phyloP scores from a whole-genome alignment of 2,888 invertebrate genomes.

The Ophion ellenae region DNA sequence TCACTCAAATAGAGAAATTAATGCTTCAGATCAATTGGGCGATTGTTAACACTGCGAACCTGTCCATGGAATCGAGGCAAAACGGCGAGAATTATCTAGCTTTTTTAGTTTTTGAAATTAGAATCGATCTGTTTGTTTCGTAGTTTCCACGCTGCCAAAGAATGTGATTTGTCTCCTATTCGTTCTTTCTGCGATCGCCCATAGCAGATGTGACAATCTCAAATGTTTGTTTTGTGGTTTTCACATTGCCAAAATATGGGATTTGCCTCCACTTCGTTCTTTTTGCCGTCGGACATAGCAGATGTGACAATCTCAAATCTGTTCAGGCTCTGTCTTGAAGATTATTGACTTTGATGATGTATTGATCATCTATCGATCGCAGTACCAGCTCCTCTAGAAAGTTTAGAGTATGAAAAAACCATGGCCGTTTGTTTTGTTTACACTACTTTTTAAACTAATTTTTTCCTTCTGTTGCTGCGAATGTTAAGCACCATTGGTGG shows the following conservation, averaged over 20 bases:
- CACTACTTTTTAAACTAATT: not conserved
- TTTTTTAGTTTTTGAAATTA: not conserved
- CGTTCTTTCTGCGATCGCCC: not conserved
- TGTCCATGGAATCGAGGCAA: not conserved
- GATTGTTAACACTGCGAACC: too few relatives aligned
- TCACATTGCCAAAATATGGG: not conserved
- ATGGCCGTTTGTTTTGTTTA: not conserved
- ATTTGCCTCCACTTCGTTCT: not conserved
- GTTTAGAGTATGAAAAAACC: not conserved
- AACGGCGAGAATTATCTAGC: not conserved
- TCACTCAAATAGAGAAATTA: too few relatives aligned
- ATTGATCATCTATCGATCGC: not conserved
- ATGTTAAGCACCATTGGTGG: not conserved
- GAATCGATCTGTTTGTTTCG: not conserved
- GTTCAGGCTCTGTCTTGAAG: constrained; percentile 7
- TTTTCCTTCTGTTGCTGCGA: not conserved
- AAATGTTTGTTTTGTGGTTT: not conserved
- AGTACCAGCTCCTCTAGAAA: not conserved
- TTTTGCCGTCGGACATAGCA: not conserved
- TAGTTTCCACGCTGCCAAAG: not conserved
- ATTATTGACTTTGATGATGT: not conserved
- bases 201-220: not conserved
- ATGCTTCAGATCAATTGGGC: too few relatives aligned
- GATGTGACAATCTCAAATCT: constrained; percentile 1
- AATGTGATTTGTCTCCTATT: not conserved